Base-by-base conservation (phyloP, 1,140 invertebrate species). In the Limonius californicus region DNA sequence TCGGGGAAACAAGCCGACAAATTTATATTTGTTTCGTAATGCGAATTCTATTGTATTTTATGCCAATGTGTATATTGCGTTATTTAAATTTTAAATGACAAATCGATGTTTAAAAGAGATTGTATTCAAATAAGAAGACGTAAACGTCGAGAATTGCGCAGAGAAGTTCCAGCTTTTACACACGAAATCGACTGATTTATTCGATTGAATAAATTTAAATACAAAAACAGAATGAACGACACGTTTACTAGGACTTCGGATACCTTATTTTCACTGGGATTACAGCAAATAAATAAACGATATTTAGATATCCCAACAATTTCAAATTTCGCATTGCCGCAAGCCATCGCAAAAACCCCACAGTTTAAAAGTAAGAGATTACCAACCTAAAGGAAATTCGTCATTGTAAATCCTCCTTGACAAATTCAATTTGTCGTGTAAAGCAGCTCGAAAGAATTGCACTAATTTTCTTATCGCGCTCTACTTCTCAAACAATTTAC, bases 181-280 rank as follows among this genome's bases (percentile, higher is more conserved):
- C 60, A 57, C 54, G 59, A 68, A 68, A 68, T 68, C 67, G 57
- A 66, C 61, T 66, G 67, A 68, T 68, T 66, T 68, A 66, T 68
- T 68, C 60, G 61, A 68, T 61, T 59, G 67, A 68, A 68, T 68
- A 66, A 68, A 68, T 68, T 68, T 68, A 63, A 68, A 68, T 68
- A 65, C 63, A 54, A 60, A 68, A 68, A 59, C 39, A 21, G 47
- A 23, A 63, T 66, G 60, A 63, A 63, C 65, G 65, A 66, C 65
- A 66, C 65, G 65, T 66, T 66, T 63, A 63, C 16, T 9, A 27
- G n/a, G 23, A 27, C 23, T 27, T 27, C 23, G 23, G 9, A 27
- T 4, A 27, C 23, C 23, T 27, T 27, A 27, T 27, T 27, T 27
- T 27, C 23, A 27, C 23, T 27, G 23, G 23, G 23, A 27, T 27